Base-by-base conservation (phyloP, 2,888 invertebrate species). In the Eupithecia subumbrata region DNA sequence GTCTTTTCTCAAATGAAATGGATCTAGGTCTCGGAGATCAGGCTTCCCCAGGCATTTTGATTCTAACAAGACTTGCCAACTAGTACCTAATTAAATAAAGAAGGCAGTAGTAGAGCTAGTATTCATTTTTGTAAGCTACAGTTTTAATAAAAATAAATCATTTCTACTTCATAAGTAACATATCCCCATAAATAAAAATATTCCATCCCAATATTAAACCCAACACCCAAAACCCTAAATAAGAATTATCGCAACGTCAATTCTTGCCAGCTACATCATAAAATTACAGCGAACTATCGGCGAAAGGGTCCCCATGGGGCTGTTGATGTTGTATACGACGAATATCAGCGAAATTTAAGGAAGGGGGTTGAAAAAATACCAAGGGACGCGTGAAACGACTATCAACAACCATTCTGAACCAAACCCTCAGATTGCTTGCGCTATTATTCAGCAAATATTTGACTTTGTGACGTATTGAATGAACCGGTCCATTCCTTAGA, bases 241-340 rank as follows among this genome's bases (percentile, higher is more conserved):
- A 68, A 68, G 68, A 68, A 68, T 68, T 68, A 68, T 68, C 68
- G 37, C 56, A 43, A 45, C 64, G 67, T 74, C 73, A 66, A 70
- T 74, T 43, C 69, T 40, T 84, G 82, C 80, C 30, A 40, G 68
- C 43, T 82, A 76, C 22, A 68, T 85, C 86, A 86, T 88, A 89
- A 89, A 88, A 88, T 88, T 86, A 87, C 85, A 82, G 81, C 83
- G 82, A 87, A 80, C 82, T 84, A 82, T 85, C 87, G 88, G 86
- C 85, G 86, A 85, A 86, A 84, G 83, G 84, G 86, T 84, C 83
- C 85, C 85, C 82, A 78, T 79, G 75, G 84, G 83, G 83, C 79
- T 88, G 89, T 90, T 90, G 89, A 89, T 89, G 88, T 87, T 87
- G 89, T 69, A 71, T 71, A 71, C 90, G 88, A 89, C 87, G 89